Conservation (phyloP, 2,797 vertebrate species). For the Sylvilagus floridanus region DNA sequence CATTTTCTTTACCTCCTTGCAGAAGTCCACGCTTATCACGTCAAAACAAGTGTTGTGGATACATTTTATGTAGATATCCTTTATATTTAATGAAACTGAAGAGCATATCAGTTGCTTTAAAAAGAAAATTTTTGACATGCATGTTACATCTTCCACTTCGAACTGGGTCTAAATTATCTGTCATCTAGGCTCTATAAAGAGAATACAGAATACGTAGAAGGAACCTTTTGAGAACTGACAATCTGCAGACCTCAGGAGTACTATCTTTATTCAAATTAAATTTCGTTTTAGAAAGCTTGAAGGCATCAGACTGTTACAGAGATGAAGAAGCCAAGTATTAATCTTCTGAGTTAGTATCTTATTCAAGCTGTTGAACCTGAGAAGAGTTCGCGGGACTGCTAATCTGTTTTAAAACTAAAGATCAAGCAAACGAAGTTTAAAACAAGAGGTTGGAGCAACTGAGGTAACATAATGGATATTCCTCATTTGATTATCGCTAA, state of each 20-base stretch:
- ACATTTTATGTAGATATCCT: constrained; percentile 2
- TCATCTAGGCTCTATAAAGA: constrained; percentile 76
- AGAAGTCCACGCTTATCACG: constrained; percentile 5
- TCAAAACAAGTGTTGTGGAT: constrained; percentile 53
- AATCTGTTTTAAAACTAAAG: constrained; percentile 83
- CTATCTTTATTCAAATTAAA: constrained; percentile 85
- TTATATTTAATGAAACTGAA: constrained; percentile 49
- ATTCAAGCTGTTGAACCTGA: constrained; percentile 78
- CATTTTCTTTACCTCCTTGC: constrained; percentile 50
- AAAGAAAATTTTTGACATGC: constrained; percentile 63
- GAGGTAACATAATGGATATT: not conserved
- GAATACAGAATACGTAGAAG: constrained; percentile 69
- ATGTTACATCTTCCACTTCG: constrained; percentile 59
- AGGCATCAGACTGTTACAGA: constrained; percentile 79
- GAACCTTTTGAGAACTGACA: constrained; percentile 74
- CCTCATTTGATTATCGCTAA: constrained; percentile 52
- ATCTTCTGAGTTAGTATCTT: constrained; percentile 74
- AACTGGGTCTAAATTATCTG: constrained; percentile 65
- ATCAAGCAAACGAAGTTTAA: constrained; percentile 30
- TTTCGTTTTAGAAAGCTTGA: constrained; percentile 85
- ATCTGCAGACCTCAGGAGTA: constrained; percentile 77
- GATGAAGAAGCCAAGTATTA: constrained; percentile 78
- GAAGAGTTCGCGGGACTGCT: constrained; percentile 72
- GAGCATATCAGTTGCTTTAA: constrained; percentile 41
- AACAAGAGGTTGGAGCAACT: not conserved